Base-by-base conservation (phyloP, 1,140 invertebrate genomes). In the Samia ricini region DNA sequence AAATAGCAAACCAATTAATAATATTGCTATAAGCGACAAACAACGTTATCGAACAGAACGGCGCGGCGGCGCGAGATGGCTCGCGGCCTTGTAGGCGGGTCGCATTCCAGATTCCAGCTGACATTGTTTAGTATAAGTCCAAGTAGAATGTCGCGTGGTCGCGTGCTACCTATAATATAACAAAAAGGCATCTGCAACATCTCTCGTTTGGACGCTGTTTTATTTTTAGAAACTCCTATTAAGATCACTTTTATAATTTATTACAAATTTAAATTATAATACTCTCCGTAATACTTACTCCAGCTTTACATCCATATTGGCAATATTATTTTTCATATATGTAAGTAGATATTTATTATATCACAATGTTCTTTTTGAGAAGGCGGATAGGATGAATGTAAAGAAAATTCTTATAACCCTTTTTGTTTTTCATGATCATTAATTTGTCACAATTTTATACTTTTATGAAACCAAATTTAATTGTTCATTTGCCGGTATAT, bases 101-200 rank as follows among this genome's bases (percentile, higher is more conserved):
- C 81, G 77, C 85, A 88, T 88, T 88, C 85, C 84, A 76, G 74
- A 81, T 74, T 79, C 80, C 84, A 83, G 71, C 76, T 82, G 78
- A 84, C 81, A 82, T 84, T 85, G 81, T 84, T 80, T 70, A 72
- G 68, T 77, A 72, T 71, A 69, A 68, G 72, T 73, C 63, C 33
- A 33, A 64, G 64, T 64, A 68, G 66, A 66, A 63, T 60, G 62
- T 63, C 61, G 66, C 66, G 58, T 68, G 66, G 62, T 63, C 61
- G 66, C 66, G 58, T 68, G 66, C 56, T 66, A 57, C 54, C 19
- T 58, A 57, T 51, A 58, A 66, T 58, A 57, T 51, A 58, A 66
- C 55, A 42, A 61, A 66, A 62, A 66, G 56, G 56, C 54, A 61
- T 61, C 60, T 59, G 58, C 61, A 66, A 21, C 55, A 50, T 33